phyloP scores from a whole-genome alignment of 2,113 vertebrate species.

The Edolisoma coerulescens region DNA sequence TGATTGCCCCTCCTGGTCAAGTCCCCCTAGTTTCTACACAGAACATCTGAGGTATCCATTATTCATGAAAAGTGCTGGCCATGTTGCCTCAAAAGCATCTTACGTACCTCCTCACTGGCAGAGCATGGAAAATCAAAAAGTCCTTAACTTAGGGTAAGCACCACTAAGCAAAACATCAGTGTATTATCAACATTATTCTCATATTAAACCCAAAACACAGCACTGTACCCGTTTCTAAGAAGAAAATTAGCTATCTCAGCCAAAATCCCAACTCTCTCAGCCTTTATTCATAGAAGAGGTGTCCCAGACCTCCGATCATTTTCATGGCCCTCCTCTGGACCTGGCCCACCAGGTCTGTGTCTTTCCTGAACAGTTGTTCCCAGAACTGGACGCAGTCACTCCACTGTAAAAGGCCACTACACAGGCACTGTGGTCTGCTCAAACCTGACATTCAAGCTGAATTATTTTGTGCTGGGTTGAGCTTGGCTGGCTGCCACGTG shows the following conservation, averaged over 20 bases:
- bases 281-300: neutral
- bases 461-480: neutral
- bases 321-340: neutral
- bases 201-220: neutral
- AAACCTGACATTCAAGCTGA: neutral
- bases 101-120: neutral
- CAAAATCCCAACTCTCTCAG: neutral
- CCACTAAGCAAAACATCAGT: neutral
- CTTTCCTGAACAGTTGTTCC: neutral
- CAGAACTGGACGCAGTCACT: neutral
- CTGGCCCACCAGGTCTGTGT: neutral
- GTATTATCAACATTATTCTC: neutral
- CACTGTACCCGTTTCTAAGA: neutral
- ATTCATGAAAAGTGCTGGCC: neutral
- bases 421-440: neutral
- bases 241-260: neutral
- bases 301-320: neutral
- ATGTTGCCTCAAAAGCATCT: neutral
- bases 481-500: neutral
- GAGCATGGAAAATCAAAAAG: neutral
- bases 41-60: neutral
- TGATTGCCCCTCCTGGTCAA: accelerated
- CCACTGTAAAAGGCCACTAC: accelerated
- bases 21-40: neutral
- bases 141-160: neutral